phyloP scores from a whole-genome alignment of 2,888 invertebrate genomes.

The Ophion ellenae region DNA sequence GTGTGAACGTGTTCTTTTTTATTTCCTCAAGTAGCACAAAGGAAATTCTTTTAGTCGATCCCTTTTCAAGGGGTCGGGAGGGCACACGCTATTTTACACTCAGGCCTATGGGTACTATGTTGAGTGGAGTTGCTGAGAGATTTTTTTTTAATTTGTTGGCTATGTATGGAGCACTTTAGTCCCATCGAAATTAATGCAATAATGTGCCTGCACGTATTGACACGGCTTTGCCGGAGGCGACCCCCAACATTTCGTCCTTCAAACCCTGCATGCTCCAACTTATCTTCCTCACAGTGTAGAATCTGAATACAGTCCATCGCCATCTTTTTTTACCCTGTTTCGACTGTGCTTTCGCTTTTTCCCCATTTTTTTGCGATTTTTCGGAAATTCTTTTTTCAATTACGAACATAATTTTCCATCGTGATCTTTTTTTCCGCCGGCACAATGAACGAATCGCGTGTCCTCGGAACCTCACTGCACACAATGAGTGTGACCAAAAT shows the following conservation, averaged over 20 bases:
- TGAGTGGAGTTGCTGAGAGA: slow-evolving; percentile 38
- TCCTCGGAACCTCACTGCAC: too few species aligned
- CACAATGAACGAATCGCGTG: too few species aligned
- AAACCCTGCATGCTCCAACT: neutral
- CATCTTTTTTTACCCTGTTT: neutral
- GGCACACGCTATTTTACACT: slow-evolving; percentile 17
- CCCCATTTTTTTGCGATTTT: neutral
- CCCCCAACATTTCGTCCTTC: slow-evolving; percentile 6
- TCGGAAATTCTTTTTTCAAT: too few species aligned
- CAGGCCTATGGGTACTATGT: slow-evolving; percentile 16
- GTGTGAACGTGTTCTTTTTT: slow-evolving; percentile 24
- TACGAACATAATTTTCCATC: too few species aligned
- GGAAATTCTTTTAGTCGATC: slow-evolving; percentile 28
- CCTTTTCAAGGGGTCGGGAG: neutral
- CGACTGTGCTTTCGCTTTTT: neutral
- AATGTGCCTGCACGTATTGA: slow-evolving; percentile 25
- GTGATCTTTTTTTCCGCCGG: too few species aligned
- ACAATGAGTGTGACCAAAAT: too few species aligned
- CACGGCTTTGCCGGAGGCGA: slow-evolving; percentile 16
- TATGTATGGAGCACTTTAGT: slow-evolving; percentile 36
- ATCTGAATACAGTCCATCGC: neutral
- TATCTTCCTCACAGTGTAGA: neutral
- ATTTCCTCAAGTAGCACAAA: slow-evolving; percentile 25
- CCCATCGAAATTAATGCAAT: slow-evolving; percentile 37
- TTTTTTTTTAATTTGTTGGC: slow-evolving; percentile 38